Percentiles rank a stretch among this genome's conserved stretches.
Evolutionary conservation across 2,113 vertebrate species (phyloP).

Genomic region (Psittacula cyanocephala): DNA sequence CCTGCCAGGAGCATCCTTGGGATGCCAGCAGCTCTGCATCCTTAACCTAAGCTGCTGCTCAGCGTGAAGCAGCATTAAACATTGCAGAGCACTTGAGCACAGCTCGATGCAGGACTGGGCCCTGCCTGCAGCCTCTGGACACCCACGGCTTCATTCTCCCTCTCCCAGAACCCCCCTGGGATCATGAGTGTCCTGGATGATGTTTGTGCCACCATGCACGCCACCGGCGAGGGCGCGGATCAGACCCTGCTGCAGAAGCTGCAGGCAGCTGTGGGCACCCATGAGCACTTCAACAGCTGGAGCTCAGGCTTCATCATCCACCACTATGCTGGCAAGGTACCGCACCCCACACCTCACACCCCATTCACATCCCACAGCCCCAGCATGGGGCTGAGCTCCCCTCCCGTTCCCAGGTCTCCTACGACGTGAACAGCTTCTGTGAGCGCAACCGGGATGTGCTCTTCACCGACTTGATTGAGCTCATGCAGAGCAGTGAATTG

Average conservation of each 20-base stretch:
- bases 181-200: slow-evolving; percentile 98
- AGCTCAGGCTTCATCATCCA: slow-evolving; percentile 92
- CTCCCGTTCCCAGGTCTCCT: slow-evolving; percentile 83
- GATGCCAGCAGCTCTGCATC: background rate
- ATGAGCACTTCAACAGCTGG: slow-evolving; percentile 98
- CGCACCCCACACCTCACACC: background rate
- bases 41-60: background rate
- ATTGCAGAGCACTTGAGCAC: fast-evolving
- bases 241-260: slow-evolving; percentile 93
- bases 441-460: slow-evolving; percentile 94
- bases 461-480: slow-evolving; percentile 92
- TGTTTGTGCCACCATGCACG: slow-evolving; percentile 95
- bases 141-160: background rate
- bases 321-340: slow-evolving; percentile 95
- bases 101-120: background rate
- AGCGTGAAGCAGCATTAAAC: background rate
- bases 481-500: slow-evolving; percentile 96
- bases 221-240: slow-evolving; percentile 91
- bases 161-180: slow-evolving; percentile 86
- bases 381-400: background rate
- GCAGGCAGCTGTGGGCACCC: slow-evolving; percentile 87
- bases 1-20: fast-evolving
- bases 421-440: slow-evolving; percentile 89
- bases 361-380: background rate
- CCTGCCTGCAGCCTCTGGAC: background rate